These are phyloP conservation scores for Podarcis siculus DNA, from an alignment of 2,797 vertebrate genomes.

Conservation along the genomic window DNA sequence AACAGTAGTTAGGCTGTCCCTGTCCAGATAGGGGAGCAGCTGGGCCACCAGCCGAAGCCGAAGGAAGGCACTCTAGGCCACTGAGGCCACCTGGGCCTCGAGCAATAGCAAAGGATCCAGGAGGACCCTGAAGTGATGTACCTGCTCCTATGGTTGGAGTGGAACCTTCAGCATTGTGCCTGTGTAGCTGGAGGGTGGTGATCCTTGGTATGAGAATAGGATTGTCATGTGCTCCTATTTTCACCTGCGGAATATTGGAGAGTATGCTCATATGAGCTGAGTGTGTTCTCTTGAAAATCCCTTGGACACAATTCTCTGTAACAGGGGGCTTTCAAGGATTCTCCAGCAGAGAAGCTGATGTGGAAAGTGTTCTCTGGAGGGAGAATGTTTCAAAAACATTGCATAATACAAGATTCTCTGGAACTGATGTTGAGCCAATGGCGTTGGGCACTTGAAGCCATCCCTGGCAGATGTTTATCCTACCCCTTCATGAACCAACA, in stretches of 20 bases:
- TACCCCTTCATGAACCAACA: conserved; percentile 25
- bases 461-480: conserved; percentile 32
- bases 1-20: no score
- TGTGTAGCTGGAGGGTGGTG: background rate
- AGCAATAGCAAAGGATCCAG: no score
- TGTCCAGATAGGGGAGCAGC: no score
- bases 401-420: conserved; percentile 18
- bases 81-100: no score
- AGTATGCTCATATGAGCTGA: background rate
- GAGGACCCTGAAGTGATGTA: no score
- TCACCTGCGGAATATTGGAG: background rate
- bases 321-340: background rate
- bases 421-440: background rate
- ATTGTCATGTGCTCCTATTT: background rate
- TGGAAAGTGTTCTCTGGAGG: conserved; percentile 8
- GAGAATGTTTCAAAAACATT: conserved; percentile 2
- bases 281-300: background rate
- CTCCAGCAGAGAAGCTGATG: background rate
- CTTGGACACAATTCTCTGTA: background rate
- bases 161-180: background rate
- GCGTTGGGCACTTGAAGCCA: background rate
- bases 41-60: no score
- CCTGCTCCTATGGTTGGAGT: background rate
- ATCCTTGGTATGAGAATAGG: background rate
- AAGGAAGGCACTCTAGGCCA: no score